Evolutionary conservation across 2,888 invertebrate genomes (phyloP), one percentile per base, ranked within the genome.

Genomic region (Lottia scabra): DNA sequence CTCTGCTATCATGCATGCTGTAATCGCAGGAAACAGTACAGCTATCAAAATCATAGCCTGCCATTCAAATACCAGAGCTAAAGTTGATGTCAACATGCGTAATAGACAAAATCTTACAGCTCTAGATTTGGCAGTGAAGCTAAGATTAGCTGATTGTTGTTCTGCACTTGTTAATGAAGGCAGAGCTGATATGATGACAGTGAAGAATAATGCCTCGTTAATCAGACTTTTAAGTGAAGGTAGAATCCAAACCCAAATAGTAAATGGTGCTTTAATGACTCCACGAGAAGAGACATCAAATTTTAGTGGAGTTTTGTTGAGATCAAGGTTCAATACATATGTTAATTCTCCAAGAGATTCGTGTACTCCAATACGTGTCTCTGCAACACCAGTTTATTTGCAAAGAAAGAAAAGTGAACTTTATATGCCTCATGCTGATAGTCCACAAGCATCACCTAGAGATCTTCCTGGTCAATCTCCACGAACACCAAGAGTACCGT

Each of bases 1-100:
- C 67, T 81, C 83, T 12, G 83, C 84, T 3, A 71, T 81, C 10
- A 82, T 82, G 78, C 81, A 82, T 64, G 83, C 83, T 15, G 80
- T 83, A 12, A 75, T 79, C 68, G 75, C 80, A 45, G 80, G 81
- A 3, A 84, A 84, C 67, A 70, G 75, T 3, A 64, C 78, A 1
- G 82, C 81, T 10, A 76, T 84, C 10, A 74, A 80, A 16, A 75
- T 83, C n/a, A 75, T 85, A 1, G 71, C 81, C 4, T 80, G 78
- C 30, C 74, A 78, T 1, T 70, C 82, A 15, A 70, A 78, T 12
- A 79, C 80, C 5, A 83, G 81, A 72, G 64, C 73, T 5, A 46
- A 73, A 1, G 65, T 83, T 0, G 74, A 82, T 65, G 70, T 83
- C 3, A 81, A 83, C 72, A 1, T 78, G 23, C 65, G 70, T 30